phyloP scores from a whole-genome alignment of 2,797 vertebrate species.

The Phrynocephalus forsythii region DNA sequence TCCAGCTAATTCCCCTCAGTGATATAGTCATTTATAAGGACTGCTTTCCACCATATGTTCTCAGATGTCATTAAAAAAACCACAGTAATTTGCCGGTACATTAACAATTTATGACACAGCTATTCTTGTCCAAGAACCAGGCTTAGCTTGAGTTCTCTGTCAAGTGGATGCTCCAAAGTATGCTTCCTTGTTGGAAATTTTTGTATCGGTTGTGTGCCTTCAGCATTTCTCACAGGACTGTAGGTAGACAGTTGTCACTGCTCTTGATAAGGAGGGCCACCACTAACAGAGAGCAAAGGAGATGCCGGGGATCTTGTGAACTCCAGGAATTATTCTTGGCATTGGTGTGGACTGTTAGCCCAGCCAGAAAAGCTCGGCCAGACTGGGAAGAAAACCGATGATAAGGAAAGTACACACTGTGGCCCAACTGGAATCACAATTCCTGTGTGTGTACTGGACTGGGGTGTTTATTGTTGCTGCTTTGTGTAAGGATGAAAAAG shows the following conservation, averaged over 20 bases:
- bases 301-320: background rate
- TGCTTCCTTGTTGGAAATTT: background rate
- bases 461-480: background rate
- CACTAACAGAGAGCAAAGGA: background rate
- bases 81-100: background rate
- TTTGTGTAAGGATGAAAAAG: background rate
- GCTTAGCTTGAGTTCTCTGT: too few relatives aligned
- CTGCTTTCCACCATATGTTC: background rate
- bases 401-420: background rate
- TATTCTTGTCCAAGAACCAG: background rate
- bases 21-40: background rate
- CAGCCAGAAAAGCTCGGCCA: background rate
- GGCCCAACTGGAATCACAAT: background rate
- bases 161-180: background rate
- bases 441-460: accelerated
- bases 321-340: background rate
- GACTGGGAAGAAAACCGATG: background rate
- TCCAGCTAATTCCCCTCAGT: background rate
- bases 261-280: background rate
- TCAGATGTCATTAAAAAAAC: background rate
- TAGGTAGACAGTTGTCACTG: background rate
- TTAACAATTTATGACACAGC: background rate
- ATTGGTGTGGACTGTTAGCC: background rate
- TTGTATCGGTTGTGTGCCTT: background rate
- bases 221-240: background rate